Evolutionary conservation across 2,888 invertebrate genomes (phyloP), one percentile per base, ranked within the genome.

Genomic region (Acanthoscelides obtectus): DNA sequence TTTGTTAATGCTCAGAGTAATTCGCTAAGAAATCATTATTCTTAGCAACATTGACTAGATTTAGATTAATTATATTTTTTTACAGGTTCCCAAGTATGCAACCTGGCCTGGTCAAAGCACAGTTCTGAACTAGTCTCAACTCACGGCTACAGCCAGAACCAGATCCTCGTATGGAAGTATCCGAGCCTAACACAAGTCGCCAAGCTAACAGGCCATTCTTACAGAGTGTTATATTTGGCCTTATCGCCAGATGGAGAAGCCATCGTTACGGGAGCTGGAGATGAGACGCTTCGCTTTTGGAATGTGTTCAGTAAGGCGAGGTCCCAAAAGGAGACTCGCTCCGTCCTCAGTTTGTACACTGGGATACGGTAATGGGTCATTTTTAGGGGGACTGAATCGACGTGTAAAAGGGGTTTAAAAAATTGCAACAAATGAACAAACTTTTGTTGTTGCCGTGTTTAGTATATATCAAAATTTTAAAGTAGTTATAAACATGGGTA

Each of bases 161-260:
- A 99, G 87, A 98, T 99, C 77, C 88, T 99, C 64, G 97, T 99
- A 2, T 99, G 99, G 99, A 98, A 99, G 83, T 99, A 99, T 86
- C 99, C 99, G 0, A 96, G 96, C 74, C 88, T 99, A 75, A 96
- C 96, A 22, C 98, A 97, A 87, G 97, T 99, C 74, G 98, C 98
- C 67, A 98, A 98, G 84, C 87, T 99, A 75, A 98, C 98, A 0
- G 99, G 99, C 0, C 99, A 99, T 84, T 96, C 97, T 22, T 97
- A 96, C 85, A 88, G 99, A 77, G 99, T 99, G 2, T 88, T 99
- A 0, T 99, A 99, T 86, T 87, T 99, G 79, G 98, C 99, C 0
- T 90, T 99, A 85, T 98, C 98, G 2, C 99, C 99, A 0, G 98
- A 98, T 84, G 99, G 99, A 45, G 98, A 99, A 84, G 97, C 98